phyloP scores from a whole-genome alignment of 1,140 invertebrate genomes.

The Lordiphosa mommai region DNA sequence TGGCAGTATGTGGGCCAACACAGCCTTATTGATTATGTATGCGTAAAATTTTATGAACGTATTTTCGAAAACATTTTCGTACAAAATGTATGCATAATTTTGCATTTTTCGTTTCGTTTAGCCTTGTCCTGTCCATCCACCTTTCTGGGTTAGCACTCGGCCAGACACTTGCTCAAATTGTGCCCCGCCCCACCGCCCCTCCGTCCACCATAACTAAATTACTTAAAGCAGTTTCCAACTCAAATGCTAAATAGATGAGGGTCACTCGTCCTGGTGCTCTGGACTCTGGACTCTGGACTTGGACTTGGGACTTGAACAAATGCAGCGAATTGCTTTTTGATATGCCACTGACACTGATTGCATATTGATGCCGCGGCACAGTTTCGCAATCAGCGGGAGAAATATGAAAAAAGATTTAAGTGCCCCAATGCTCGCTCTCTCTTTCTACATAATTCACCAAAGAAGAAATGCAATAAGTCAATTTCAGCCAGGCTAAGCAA shows the following conservation, averaged over 20 bases:
- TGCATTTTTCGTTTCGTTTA: constrained; percentile 21
- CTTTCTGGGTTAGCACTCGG: constrained; percentile 3
- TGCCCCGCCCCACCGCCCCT: not conserved
- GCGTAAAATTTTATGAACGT: constrained; percentile 28
- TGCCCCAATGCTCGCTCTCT: not conserved
- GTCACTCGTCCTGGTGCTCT: not conserved
- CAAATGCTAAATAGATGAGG: constrained; percentile 19
- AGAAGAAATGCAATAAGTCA: too few species aligned
- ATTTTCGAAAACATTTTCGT: constrained; percentile 17
- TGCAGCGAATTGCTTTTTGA: constrained; percentile 14
- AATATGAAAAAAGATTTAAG: not conserved
- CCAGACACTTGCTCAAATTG: constrained; percentile 6
- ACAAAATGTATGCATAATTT: constrained; percentile 28
- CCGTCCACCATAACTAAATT: constrained; percentile 1
- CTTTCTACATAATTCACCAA: not conserved
- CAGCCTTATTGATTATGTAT: constrained; percentile 23
- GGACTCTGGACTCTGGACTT: not conserved
- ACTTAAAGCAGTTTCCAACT: constrained; percentile 11
- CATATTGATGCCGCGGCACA: constrained; percentile 2
- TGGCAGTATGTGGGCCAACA: not conserved
- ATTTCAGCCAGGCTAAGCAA: too few species aligned
- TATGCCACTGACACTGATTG: constrained; percentile 15
- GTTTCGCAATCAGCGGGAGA: not conserved
- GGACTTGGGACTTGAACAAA: not conserved
- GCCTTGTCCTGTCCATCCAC: not conserved